Base-by-base conservation (phyloP, 2,797 vertebrate genomes). In the Mycteria americana region DNA sequence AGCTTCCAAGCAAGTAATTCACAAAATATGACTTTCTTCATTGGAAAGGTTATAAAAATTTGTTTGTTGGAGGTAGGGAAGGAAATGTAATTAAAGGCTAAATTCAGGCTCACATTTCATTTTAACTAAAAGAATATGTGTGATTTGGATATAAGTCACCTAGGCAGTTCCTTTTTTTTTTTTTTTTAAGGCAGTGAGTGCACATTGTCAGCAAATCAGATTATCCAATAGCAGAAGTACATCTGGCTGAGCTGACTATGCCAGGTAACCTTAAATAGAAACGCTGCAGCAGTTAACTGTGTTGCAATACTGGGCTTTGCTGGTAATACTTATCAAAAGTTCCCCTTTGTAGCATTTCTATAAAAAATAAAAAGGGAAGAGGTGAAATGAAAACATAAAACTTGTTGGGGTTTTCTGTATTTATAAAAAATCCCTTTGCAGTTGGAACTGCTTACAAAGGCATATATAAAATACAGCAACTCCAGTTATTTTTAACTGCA, bases 291-390 rank as follows among this genome's bases (percentile, higher is more conserved):
- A 93, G 84, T 97, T 97, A 94, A 97, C 89, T 94, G 54, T 98
- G 95, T 98, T 96, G 97, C 93, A 98, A 98, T 57, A 85, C 65
- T 90, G 88, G 88, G 33, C 30, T 97, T 98, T 97, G 97, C 97
- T 98, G 95, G 96, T 96, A 97, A 98, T 93, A 97, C 88, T 95
- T 97, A 97, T 96, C 96, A 60, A 97, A 97, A 98, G 97, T 98
- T 98, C 98, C 97, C 96, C 97, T 98, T 98, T 98, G 97, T 95
- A 97, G 91, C 92, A 97, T 97, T 98, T 97, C 98, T 98, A 98
- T 98, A 97, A 97, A 98, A 98, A 97, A 97, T 98, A 98, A 98
- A 98, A 98, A 97, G 94, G 98, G 98, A 98, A 99, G 98, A 98
- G 95, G 98, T 98, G 97, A 98, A 98, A 97, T 93, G 84, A 97